phyloP scores from a whole-genome alignment of 2,888 invertebrate species.

The Polydrusus cervinus region DNA sequence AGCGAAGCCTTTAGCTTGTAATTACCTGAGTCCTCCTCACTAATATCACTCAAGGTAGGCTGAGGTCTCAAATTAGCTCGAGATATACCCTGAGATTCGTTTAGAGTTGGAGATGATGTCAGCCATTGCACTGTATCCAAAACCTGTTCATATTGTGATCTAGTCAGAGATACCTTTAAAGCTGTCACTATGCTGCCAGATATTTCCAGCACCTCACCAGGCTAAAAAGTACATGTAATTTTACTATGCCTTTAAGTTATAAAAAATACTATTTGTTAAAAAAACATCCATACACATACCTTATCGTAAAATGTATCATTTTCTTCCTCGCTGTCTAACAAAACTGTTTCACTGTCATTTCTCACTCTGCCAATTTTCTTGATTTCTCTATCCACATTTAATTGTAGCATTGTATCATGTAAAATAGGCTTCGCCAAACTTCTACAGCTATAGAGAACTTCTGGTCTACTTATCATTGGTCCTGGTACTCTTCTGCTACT shows the following conservation, averaged over 20 bases:
- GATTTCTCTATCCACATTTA: constrained; percentile 71
- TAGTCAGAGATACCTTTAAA: constrained; percentile 88
- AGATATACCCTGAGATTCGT: constrained; percentile 66
- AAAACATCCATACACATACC: neutral
- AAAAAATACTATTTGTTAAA: too few species aligned
- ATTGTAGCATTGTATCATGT: constrained; percentile 89
- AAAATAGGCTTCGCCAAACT: constrained; percentile 88
- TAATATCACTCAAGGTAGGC: constrained; percentile 66
- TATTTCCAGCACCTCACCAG: constrained; percentile 72
- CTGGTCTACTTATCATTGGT: constrained; percentile 71
- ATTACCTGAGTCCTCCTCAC: constrained; percentile 70
- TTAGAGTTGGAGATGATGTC: constrained; percentile 65
- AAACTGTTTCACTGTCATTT: constrained; percentile 63
- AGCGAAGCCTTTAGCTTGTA: neutral
- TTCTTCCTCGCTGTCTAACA: constrained; percentile 64
- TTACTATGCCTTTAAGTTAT: too few species aligned
- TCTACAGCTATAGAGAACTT: constrained; percentile 84
- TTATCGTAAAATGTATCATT: constrained; percentile 27
- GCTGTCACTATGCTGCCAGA: constrained; percentile 87
- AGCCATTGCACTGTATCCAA: constrained; percentile 79
- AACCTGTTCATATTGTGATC: constrained; percentile 92
- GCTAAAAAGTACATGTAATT: constrained; percentile 23
- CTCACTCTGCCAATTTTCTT: constrained; percentile 57
- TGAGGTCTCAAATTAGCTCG: constrained; percentile 57
- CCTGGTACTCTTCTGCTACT: constrained; percentile 69